phyloP scores from a whole-genome alignment of 2,888 invertebrate species.

The Drosophila mayaguana region DNA sequence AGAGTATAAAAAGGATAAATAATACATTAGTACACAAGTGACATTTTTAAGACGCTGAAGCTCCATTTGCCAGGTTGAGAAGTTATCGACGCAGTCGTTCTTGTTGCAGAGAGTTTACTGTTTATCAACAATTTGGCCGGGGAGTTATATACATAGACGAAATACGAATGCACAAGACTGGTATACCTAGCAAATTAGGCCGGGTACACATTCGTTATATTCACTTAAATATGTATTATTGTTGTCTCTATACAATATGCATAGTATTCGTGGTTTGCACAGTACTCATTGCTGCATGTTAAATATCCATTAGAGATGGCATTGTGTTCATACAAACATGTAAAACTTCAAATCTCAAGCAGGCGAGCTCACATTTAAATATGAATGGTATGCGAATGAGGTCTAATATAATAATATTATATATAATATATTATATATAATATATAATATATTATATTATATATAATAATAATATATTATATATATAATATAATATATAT shows the following conservation, averaged over 20 bases:
- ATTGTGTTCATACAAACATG: background rate
- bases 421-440: background rate
- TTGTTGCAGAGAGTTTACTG: too few species aligned
- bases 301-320: background rate
- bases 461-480: background rate
- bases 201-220: background rate
- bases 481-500: background rate
- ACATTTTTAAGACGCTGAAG: background rate
- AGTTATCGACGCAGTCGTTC: background rate
- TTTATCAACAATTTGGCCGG: background rate
- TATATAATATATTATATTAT: background rate
- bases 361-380: background rate
- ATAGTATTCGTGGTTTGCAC: background rate
- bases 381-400: background rate
- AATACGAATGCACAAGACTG: background rate
- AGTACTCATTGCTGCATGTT: background rate
- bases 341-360: background rate
- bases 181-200: background rate
- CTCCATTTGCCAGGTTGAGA: background rate
- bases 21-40: conserved; percentile 26
- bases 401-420: background rate
- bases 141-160: too few species aligned
- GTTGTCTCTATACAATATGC: background rate
- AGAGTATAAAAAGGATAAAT: conserved; percentile 36
- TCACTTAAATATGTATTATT: background rate